Evolutionary conservation across 2,888 invertebrate species (phyloP).

Genomic region (Zaprionus obscuricornis): DNA sequence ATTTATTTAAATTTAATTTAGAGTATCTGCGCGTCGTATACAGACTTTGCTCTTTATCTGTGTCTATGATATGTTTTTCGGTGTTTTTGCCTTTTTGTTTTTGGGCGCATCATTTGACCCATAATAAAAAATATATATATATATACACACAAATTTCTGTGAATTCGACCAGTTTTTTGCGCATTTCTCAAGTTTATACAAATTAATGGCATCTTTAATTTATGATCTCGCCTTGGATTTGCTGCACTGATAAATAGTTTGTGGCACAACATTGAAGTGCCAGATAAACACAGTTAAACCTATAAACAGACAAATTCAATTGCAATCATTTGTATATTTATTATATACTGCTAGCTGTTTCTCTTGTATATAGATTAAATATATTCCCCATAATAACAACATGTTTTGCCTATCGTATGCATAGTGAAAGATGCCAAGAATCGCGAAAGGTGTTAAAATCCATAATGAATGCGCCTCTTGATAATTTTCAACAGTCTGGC

Average conservation of each 20-base stretch:
- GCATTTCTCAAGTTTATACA: constrained; percentile 23
- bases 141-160: constrained; percentile 29
- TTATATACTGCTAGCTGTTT: too few relatives aligned
- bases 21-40: constrained; percentile 3
- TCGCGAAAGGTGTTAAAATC: constrained; percentile 25
- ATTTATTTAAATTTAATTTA: too few relatives aligned
- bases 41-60: too few relatives aligned
- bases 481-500: too few relatives aligned
- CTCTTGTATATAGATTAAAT: too few relatives aligned
- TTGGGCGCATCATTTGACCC: constrained; percentile 42
- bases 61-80: too few relatives aligned
- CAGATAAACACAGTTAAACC: constrained; percentile 49
- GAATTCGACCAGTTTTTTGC: constrained; percentile 33
- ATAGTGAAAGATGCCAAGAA: constrained; percentile 3
- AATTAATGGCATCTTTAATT: constrained; percentile 57
- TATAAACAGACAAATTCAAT: too few relatives aligned
- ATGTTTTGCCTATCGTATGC: too few relatives aligned
- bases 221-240: constrained; percentile 42
- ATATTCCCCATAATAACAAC: too few relatives aligned
- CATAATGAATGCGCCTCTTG: not conserved
- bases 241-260: constrained; percentile 54
- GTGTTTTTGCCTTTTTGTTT: constrained; percentile 4
- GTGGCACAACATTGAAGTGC: constrained; percentile 25
- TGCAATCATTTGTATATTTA: too few relatives aligned
- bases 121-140: constrained; percentile 40